Evolutionary conservation across 64 coral and sea anemone species (phyloP), one percentile per base, ranked within the genome.

Genomic region (Pachyseris speciosa): DNA sequence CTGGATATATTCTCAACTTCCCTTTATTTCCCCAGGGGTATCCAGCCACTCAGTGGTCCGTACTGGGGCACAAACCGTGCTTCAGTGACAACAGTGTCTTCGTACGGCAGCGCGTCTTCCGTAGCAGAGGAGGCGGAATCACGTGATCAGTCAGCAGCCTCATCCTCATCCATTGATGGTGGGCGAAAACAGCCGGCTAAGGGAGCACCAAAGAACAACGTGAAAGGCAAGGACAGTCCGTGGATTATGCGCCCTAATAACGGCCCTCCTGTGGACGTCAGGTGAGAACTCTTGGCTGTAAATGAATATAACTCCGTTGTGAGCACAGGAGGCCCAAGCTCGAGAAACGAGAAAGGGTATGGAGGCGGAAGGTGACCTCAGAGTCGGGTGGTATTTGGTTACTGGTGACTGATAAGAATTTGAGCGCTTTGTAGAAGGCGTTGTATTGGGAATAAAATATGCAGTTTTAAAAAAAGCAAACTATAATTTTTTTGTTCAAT

Each of bases 51-150:
- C 7, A 86, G 59, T 80, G 69, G 80, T 37, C 69, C 78, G 3
- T 91, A 93, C 77, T 96, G 90, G 94, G 89, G 90, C 68, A 76
- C 67, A 6, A 87, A 77, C 29, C 92, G 90, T 33, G 83, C 90
- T 16, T 84, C 90, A 7, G 40, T 71, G 22, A 69, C 60, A n/a
- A 75, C 69, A 12, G 89, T 91, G 5, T 84, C 94, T 39, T 91
- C 78, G 12, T 87, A 78, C 22, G 94, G 90, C 44, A 96, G 94
- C 39, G 49, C 72, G 0, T 74, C 76, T 5, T 96, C 94, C 1
- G 72, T 96, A 36, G 87, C 44, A 34, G 94, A 96, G 32, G 94
- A 96, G 32, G 59, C 83, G n/a, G 90, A 93, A 16, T 58, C 84
- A 84, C 84, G 85, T 89, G 94, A 96, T 19, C 83, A 83, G 7